Evolutionary conservation across 2,888 invertebrate species (phyloP), one percentile per base, ranked within the genome.

Genomic region (Selenia dentaria): DNA sequence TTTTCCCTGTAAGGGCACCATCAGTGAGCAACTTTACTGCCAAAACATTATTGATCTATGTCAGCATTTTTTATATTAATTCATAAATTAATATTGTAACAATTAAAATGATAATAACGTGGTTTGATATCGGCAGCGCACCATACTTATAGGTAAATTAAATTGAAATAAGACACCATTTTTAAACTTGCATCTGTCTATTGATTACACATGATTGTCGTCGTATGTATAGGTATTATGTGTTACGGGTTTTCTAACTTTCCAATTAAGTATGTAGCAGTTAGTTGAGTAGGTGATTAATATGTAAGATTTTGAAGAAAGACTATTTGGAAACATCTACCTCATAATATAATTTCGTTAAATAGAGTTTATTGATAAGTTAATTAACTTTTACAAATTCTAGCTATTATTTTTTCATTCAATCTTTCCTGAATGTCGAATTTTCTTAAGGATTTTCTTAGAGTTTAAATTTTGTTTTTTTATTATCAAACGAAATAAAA

Each of bases 321-420:
- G 87, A 89, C 88, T 89, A 82, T 81, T 81, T 80, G 86, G 70
- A 90, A 89, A 80, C 87, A 86, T 85, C 89, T 90, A 90, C 89
- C 89, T 90, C 89, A 87, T 87, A 86, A 80, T 82, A 84, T 87
- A 83, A 85, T 76, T 73, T 79, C 79, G 77, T 83, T 80, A 68
- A 78, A 79, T 81, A 82, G 74, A 86, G 78, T 89, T 77, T 86
- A 87, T 83, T 71, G 51, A 64, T 85, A 88, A 84, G 81, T 84
- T 84, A 81, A 82, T 79, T 80, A 79, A 80, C 79, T 76, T 81
- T 80, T 83, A 82, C 74, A 83, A 81, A 85, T 79, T 85, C 67
- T 84, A 86, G 85, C 67, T 63, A 73, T 78, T 79, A 73, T 77
- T 69, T 73, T 74, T 74, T 62, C 67, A 74, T 71, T 76, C 59